phyloP scores from a whole-genome alignment of 1,140 invertebrate species.

The Cotesia glomerata region DNA sequence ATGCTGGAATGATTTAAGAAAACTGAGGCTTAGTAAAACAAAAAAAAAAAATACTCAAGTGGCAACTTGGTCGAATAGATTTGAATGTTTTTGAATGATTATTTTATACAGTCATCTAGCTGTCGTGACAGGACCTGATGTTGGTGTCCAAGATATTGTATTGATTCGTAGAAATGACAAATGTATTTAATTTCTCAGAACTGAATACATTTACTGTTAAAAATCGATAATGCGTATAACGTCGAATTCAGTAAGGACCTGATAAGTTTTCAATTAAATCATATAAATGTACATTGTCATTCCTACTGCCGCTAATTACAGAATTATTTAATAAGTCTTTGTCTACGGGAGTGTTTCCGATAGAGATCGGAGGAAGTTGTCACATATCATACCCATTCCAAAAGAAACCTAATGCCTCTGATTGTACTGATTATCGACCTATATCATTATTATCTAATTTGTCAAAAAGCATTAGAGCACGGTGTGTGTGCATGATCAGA shows the following conservation, averaged over 20 bases:
- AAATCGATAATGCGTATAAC: neutral
- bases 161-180: neutral
- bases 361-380: neutral
- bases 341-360: neutral
- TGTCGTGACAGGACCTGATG: too few relatives aligned
- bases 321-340: neutral
- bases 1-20: slow-evolving; percentile 1
- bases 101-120: neutral
- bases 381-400: neutral
- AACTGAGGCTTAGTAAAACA: neutral
- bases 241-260: neutral
- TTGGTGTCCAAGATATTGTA: too few relatives aligned
- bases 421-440: slow-evolving; percentile 10
- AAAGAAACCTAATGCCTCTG: neutral
- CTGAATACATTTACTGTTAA: neutral
- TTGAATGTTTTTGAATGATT: neutral
- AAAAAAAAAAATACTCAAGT: neutral
- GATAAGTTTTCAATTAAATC: neutral
- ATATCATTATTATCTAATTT: slow-evolving; percentile 16
- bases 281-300: neutral
- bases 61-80: neutral
- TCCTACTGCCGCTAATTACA: neutral
- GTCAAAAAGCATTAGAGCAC: slow-evolving; percentile 24
- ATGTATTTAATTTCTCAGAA: neutral
- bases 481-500: slow-evolving; percentile 5